phyloP scores from a whole-genome alignment of 2,113 vertebrate species.

The Sceloporus tristichus region DNA sequence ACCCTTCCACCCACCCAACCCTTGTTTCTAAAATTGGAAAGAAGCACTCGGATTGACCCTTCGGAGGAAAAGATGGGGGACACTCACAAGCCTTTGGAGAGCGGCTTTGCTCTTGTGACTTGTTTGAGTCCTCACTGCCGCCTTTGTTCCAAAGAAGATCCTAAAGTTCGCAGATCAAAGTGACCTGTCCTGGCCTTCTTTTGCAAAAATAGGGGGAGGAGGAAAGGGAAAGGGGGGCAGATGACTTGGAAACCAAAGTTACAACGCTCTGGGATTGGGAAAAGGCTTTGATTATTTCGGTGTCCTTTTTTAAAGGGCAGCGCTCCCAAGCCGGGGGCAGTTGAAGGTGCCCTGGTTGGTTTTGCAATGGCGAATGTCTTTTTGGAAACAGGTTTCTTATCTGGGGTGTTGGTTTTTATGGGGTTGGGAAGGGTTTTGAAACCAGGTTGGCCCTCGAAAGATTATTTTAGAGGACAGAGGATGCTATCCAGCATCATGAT shows the following conservation, averaged over 20 bases:
- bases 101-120: neutral
- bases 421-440: too few relatives aligned
- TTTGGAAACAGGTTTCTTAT: too few relatives aligned
- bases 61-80: constrained; percentile 16
- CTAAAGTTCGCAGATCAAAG: constrained; percentile 73
- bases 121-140: constrained; percentile 36
- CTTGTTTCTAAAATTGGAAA: constrained; percentile 67
- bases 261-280: constrained; percentile 21
- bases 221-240: neutral
- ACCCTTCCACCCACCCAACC: neutral
- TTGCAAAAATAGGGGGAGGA: constrained; percentile 15
- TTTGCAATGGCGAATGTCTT: too few relatives aligned
- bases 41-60: constrained; percentile 68
- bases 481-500: too few relatives aligned
- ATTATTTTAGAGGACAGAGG: too few relatives aligned
- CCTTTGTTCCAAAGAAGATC: constrained; percentile 65
- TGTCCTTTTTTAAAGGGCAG: neutral
- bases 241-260: neutral
- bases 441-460: too few relatives aligned
- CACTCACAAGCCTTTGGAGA: neutral
- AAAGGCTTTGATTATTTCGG: neutral
- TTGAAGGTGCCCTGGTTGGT: neutral
- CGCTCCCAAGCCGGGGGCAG: neutral
- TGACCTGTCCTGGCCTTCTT: constrained; percentile 32
- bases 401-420: too few relatives aligned